Percentiles rank a stretch among this genome's conserved stretches.
phyloP scores from a whole-genome alignment of 1,140 invertebrate genomes.

The Papilio helenus region DNA sequence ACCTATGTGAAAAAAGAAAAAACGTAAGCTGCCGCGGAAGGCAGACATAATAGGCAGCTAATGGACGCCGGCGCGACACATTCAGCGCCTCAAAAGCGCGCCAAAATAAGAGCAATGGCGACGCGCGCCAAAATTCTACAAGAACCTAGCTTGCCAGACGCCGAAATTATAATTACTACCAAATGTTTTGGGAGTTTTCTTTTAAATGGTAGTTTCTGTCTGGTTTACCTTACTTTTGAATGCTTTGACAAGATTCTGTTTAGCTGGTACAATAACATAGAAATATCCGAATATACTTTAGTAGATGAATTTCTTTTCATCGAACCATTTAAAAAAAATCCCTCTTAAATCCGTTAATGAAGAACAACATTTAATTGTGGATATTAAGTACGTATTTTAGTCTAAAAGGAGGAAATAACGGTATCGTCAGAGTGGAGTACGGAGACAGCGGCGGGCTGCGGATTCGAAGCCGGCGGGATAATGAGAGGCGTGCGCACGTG shows the following conservation, averaged over 20 bases:
- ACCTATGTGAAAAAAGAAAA: slow-evolving; percentile 48
- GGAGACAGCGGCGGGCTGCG: slow-evolving; percentile 45
- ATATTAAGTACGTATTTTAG: slow-evolving; percentile 12
- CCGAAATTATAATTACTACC: slow-evolving; percentile 27
- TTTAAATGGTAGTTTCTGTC: neutral
- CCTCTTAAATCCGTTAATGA: neutral
- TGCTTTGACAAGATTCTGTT: neutral
- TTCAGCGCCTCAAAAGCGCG: slow-evolving; percentile 64
- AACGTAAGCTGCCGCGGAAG: slow-evolving; percentile 41
- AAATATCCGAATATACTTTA: no score
- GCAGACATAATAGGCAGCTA: slow-evolving; percentile 74
- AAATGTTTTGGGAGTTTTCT: slow-evolving; percentile 13
- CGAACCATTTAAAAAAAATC: no score
- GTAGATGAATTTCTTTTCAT: no score
- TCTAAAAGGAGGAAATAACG: slow-evolving; percentile 48
- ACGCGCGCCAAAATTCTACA: slow-evolving; percentile 35
- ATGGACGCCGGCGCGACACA: slow-evolving; percentile 68
- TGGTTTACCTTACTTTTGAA: neutral
- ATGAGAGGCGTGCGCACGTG: slow-evolving; percentile 62
- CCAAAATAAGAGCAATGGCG: slow-evolving; percentile 60
- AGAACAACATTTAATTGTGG: neutral
- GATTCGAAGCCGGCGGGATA: slow-evolving; percentile 51
- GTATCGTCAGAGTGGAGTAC: slow-evolving; percentile 43
- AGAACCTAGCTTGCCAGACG: slow-evolving; percentile 16
- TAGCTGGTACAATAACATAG: no score